A percentile compares a stretch with the other conserved stretches of the same genome.
phyloP scores from a whole-genome alignment of 1,140 invertebrate species.

The Zaprionus nigranus region DNA sequence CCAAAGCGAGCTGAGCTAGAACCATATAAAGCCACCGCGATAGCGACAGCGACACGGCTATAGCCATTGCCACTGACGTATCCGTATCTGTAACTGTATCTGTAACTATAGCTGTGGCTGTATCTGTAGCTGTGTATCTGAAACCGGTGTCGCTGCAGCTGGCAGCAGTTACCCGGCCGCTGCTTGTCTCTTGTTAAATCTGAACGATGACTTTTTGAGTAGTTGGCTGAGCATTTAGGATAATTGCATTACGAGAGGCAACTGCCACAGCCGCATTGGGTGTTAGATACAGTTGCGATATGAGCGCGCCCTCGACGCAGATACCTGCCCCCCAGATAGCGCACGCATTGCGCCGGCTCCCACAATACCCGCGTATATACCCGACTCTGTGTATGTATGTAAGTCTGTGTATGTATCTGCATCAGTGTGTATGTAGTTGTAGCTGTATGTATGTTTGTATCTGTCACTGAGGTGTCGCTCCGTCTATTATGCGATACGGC shows the following conservation, averaged over 20 bases:
- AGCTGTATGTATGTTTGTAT: constrained; percentile 1
- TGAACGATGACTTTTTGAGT: constrained; percentile 84
- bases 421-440: background rate
- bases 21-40: constrained; percentile 17
- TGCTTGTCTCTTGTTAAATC: constrained; percentile 75
- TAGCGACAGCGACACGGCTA: constrained; percentile 1
- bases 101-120: constrained; percentile 34
- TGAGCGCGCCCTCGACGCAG: constrained; percentile 15
- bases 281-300: constrained; percentile 10
- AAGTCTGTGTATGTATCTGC: background rate
- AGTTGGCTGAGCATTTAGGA: constrained; percentile 81
- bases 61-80: constrained; percentile 22
- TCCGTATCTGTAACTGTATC: constrained; percentile 24
- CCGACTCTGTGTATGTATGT: background rate
- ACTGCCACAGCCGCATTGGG: background rate
- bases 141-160: constrained; percentile 41
- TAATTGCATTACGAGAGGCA: constrained; percentile 77
- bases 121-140: constrained; percentile 43
- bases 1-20: constrained; percentile 7
- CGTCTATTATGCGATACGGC: constrained; percentile 59
- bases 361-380: constrained; percentile 23
- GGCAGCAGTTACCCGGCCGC: constrained; percentile 44
- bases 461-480: constrained; percentile 66
- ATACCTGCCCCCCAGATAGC: constrained; percentile 56
- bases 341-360: constrained; percentile 68